phyloP scores from a whole-genome alignment of 2,113 vertebrate genomes.

The Marcusenius ussheri region DNA sequence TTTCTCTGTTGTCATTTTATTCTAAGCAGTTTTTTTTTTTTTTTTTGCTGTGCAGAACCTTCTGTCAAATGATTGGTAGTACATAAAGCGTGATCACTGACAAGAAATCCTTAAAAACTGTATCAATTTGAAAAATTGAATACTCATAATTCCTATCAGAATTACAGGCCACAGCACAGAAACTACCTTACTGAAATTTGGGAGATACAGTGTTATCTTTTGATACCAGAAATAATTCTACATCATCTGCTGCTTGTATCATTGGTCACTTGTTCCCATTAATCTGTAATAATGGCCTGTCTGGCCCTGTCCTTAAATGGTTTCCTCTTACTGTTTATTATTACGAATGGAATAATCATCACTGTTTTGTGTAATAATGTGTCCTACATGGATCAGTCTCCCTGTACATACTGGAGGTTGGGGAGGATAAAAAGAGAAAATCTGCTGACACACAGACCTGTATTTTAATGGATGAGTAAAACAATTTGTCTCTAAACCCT shows the following conservation, averaged over 20 bases:
- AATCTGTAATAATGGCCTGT: neutral
- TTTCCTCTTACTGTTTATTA: neutral
- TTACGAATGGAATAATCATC: neutral
- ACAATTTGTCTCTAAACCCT: neutral
- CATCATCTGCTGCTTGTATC: neutral
- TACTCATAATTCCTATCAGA: neutral
- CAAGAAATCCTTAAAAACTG: neutral
- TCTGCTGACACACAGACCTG: neutral
- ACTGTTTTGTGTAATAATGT: neutral
- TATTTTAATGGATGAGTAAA: neutral
- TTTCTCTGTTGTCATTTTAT: neutral
- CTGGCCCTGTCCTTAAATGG: neutral
- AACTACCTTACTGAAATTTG: neutral
- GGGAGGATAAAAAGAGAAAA: neutral
- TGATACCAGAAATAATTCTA: neutral
- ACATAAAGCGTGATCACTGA: neutral
- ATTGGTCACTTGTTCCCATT: neutral
- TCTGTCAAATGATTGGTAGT: neutral
- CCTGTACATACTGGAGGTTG: neutral
- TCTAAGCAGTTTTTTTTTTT: neutral
- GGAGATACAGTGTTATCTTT: neutral
- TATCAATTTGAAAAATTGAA: neutral
- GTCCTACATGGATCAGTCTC: neutral
- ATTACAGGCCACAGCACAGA: neutral
- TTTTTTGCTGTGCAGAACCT: neutral